Evolutionary conservation across 2,888 invertebrate genomes (phyloP), one percentile per base, ranked within the genome.

Genomic region (Pandemis corylana): DNA sequence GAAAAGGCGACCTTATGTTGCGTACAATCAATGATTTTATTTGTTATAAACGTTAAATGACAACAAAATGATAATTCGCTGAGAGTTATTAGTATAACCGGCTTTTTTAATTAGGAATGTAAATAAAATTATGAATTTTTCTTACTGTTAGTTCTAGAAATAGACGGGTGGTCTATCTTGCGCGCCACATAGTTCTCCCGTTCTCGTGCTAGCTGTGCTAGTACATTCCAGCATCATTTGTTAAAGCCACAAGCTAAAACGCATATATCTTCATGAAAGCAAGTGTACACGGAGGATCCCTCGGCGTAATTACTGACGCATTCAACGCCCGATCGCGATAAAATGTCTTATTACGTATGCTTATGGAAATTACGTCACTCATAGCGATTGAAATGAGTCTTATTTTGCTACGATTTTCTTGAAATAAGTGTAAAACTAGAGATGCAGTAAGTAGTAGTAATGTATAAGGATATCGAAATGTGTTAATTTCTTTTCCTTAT

Each of bases 311-410:
- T 68, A 72, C 63, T 64, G 65, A 46, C 64, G 67, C 63, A 56
- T 72, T 63, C 63, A 56, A 36, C 13, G 68, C 6, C 44, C 56
- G 15, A 72, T 64, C 68, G 53, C 72, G 72, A 72, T 72, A 68
- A 44, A 44, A 36, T 49, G 28, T 12, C 63, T 12, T 53, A 56
- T 72, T 68, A 56, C 68, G 44, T 72, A 10, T 72, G 42, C 62
- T 42, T 1, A n/a, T 62, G 42, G 62, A 41, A 42, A 62, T 62
- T 13, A 7, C 42, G 7, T 41, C 13, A 13, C 4, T 13, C 12
- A 62, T 62, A 42, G 42, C 62, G 10, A 59, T n/a, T 53, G 15
- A 0, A 56, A 56, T 9, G 44, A 44, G 20, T 44, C 44, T 44
- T 36, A 36, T 36, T 36, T 2, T 12, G 7, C 44, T 44, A 9